These are phyloP conservation scores for Limnephilus marmoratus DNA, from an alignment of 2,888 invertebrate species.

Conservation along the genomic window DNA sequence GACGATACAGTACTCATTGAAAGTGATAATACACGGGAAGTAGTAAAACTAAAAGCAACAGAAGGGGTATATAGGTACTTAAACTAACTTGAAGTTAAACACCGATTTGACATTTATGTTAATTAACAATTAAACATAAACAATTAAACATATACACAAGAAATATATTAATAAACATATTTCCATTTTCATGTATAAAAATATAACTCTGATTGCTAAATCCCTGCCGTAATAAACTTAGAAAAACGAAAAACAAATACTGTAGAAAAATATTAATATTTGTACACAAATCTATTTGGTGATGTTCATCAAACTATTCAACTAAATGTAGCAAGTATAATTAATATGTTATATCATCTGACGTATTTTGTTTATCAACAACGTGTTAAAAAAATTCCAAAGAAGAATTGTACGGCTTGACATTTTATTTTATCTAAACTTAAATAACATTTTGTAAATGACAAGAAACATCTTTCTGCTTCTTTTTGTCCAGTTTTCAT, in stretches of 20 bases:
- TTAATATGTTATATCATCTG: neutral
- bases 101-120: neutral
- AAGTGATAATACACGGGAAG: no score
- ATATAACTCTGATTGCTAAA: neutral
- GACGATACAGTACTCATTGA: no score
- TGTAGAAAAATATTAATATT: neutral
- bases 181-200: neutral
- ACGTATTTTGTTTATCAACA: neutral
- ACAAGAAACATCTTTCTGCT: neutral
- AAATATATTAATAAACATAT: neutral
- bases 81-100: no score
- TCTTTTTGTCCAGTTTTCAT: slow-evolving; percentile 39
- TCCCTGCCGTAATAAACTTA: neutral
- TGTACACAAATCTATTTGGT: no score
- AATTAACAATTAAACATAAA: neutral
- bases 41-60: no score
- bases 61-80: no score
- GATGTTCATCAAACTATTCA: no score
- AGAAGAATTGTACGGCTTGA: neutral
- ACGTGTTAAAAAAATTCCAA: neutral
- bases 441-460: neutral
- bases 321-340: no score
- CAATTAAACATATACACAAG: no score
- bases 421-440: neutral
- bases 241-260: neutral